phyloP scores from a whole-genome alignment of 2,888 invertebrate species.

The Drosophila formosana region DNA sequence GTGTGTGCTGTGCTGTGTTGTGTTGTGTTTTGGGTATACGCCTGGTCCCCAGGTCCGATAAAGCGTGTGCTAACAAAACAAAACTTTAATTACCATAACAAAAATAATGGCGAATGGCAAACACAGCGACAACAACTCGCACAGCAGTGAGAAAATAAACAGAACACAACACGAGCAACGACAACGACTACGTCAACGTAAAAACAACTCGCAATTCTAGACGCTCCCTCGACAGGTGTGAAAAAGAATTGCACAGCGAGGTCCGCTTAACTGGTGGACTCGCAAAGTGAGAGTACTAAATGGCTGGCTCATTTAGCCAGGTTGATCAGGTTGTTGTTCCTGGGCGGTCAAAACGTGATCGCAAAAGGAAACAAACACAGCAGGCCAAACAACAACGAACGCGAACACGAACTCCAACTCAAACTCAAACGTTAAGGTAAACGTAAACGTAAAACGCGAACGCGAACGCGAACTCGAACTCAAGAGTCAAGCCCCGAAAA shows the following conservation, averaged over 20 bases:
- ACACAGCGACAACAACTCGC: slow-evolving; percentile 50
- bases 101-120: slow-evolving; percentile 58
- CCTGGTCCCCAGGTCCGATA: slow-evolving; percentile 16
- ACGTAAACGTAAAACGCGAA: background rate
- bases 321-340: slow-evolving; percentile 26
- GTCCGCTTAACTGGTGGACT: slow-evolving; percentile 18
- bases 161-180: slow-evolving; percentile 20
- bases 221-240: slow-evolving; percentile 56
- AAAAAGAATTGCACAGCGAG: slow-evolving; percentile 49
- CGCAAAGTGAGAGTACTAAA: slow-evolving; percentile 44
- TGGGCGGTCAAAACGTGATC: slow-evolving; percentile 41
- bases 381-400: slow-evolving; percentile 12
- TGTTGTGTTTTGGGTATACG: slow-evolving; percentile 1
- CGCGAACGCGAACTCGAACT: slow-evolving; percentile 9
- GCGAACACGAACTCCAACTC: slow-evolving; percentile 16
- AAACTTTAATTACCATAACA: slow-evolving; percentile 58
- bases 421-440: slow-evolving; percentile 5
- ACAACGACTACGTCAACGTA: background rate
- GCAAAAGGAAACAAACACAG: slow-evolving; percentile 30
- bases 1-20: slow-evolving; percentile 1
- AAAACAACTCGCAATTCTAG: slow-evolving; percentile 28
- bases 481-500: slow-evolving; percentile 7
- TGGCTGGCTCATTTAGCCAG: slow-evolving; percentile 15
- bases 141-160: slow-evolving; percentile 68
- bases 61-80: slow-evolving; percentile 39